Conservation (phyloP, 2,797 vertebrate genomes). For the Knipowitschia caucasica region DNA sequence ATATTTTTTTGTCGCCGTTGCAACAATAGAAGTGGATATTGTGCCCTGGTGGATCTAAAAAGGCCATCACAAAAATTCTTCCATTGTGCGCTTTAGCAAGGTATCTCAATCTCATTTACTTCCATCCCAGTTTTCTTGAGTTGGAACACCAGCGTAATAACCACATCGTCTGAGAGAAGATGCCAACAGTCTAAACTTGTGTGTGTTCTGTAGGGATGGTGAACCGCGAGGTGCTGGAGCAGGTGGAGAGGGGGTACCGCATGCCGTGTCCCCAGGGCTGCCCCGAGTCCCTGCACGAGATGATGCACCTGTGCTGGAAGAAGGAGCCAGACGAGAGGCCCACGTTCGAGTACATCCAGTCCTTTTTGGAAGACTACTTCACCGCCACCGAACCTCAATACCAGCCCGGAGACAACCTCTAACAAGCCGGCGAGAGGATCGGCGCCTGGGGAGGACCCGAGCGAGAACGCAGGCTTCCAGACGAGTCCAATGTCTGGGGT, state of each 20-base stretch:
- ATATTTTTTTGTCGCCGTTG: no score
- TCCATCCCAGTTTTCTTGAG: no score
- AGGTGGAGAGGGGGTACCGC: conserved; percentile 95
- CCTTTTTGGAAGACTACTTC: conserved; percentile 98
- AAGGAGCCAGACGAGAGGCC: conserved; percentile 95
- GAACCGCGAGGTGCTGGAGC: conserved; percentile 94
- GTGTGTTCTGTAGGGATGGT: conserved; percentile 84
- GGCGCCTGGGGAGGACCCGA: not conserved
- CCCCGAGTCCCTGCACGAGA: conserved; percentile 92
- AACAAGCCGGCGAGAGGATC: conserved; percentile 36
- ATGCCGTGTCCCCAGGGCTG: conserved; percentile 97
- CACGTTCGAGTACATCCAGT: conserved; percentile 97
- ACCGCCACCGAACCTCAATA: conserved; percentile 98
- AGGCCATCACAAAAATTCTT: no score
- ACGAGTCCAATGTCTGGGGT: conserved; percentile 12
- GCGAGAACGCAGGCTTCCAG: conserved; percentile 21
- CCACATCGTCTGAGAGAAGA: not conserved
- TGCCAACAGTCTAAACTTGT: not conserved
- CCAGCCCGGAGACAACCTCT: conserved; percentile 97
- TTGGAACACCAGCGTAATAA: no score
- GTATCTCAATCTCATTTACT: no score
- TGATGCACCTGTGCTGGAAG: conserved; percentile 97
- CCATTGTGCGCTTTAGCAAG: no score
- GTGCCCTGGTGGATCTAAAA: no score
- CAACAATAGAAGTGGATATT: no score